These are phyloP conservation scores for Acrocephalus arundinaceus DNA, from an alignment of 2,113 vertebrate species.

Conservation along the genomic window DNA sequence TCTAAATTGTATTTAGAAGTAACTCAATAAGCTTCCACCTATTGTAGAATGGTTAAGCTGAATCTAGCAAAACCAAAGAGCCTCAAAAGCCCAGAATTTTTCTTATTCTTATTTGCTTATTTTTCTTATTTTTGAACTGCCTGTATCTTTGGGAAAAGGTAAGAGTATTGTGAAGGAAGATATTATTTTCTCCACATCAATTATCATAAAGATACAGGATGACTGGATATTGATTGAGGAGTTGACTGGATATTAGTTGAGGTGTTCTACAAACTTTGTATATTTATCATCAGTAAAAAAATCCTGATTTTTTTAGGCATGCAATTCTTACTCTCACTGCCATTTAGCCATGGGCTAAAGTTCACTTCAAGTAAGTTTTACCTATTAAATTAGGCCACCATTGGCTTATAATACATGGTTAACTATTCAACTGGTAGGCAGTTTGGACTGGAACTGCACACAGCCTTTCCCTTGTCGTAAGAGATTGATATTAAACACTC, in stretches of 20 bases:
- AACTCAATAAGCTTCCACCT: not conserved
- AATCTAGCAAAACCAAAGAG: not conserved
- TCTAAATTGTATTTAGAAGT: not conserved
- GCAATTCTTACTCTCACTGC: not conserved
- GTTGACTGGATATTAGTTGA: not conserved
- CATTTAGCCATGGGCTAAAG: not conserved
- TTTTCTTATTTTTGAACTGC: not conserved
- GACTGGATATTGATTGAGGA: not conserved
- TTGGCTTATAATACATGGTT: not conserved
- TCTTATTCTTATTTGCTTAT: not conserved
- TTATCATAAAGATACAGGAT: not conserved
- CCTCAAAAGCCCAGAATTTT: fast-evolving
- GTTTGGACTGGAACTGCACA: not conserved
- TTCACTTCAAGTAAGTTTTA: not conserved
- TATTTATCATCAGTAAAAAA: not conserved
- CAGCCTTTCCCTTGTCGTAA: not conserved
- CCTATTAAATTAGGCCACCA: not conserved
- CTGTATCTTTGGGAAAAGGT: not conserved
- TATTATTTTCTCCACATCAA: not conserved
- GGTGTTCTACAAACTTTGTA: not conserved
- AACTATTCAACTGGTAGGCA: not conserved
- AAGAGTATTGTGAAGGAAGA: not conserved
- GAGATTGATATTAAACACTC: not conserved
- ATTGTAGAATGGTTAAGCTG: not conserved
- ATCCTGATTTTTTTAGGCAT: not conserved